Percentiles rank a stretch among this genome's conserved stretches.
phyloP scores from a whole-genome alignment of 2,113 vertebrate species.

The Pygathrix nemaeus region DNA sequence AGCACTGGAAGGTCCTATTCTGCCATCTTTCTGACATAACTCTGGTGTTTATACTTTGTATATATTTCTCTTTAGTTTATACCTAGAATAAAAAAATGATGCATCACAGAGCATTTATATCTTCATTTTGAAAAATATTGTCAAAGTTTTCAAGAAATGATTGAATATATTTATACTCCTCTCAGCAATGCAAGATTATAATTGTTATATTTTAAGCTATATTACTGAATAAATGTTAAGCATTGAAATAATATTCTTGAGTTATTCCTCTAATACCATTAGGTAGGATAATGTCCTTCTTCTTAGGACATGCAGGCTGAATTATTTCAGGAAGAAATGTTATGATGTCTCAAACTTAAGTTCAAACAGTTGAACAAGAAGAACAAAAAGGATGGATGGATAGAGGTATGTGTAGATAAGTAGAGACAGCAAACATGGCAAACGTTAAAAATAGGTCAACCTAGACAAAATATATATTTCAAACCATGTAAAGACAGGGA shows the following conservation, averaged over 20 bases:
- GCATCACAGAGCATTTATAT: neutral
- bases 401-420: neutral
- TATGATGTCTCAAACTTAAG: neutral
- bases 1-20: neutral
- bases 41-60: neutral
- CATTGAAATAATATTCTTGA: neutral
- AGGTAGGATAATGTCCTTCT: neutral
- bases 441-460: neutral
- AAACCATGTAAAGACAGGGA: neutral
- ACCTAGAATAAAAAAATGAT: neutral
- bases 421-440: neutral
- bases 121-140: neutral
- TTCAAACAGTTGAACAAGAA: neutral
- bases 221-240: neutral
- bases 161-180: neutral
- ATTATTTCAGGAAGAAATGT: neutral
- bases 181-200: neutral
- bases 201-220: neutral
- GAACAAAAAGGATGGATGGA: neutral
- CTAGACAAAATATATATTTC: neutral
- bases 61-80: constrained; percentile 11
- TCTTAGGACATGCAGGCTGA: neutral
- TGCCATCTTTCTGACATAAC: neutral
- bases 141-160: neutral
- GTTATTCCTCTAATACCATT: neutral